Evolutionary conservation across 2,888 invertebrate genomes (phyloP).

Genomic region (Epinotia nisella): DNA sequence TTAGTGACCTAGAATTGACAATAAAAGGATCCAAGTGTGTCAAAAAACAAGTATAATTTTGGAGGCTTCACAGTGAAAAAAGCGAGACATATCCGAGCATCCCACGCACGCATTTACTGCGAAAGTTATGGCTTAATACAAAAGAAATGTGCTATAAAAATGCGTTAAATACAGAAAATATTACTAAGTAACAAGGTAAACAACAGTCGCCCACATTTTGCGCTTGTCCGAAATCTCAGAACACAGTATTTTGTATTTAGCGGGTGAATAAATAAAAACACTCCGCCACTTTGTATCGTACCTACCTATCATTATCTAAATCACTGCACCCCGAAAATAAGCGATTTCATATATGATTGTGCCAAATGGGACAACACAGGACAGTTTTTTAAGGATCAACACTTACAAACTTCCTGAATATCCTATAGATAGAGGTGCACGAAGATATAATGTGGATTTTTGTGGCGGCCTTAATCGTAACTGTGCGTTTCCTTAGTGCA

Average conservation of each 20-base stretch:
- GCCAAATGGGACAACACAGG: background rate
- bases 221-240: slow-evolving; percentile 12
- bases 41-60: slow-evolving; percentile 23
- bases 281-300: background rate
- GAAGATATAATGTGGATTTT: slow-evolving; percentile 47
- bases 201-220: slow-evolving; percentile 50
- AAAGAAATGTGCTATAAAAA: slow-evolving; percentile 54
- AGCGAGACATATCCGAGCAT: slow-evolving; percentile 20
- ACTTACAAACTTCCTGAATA: slow-evolving; percentile 22
- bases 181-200: slow-evolving; percentile 60
- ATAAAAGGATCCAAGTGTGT: slow-evolving; percentile 14
- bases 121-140: slow-evolving; percentile 61
- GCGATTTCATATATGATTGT: background rate
- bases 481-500: slow-evolving; percentile 45
- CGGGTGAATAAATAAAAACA: background rate
- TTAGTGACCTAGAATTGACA: background rate
- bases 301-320: background rate
- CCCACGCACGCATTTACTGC: slow-evolving; percentile 55
- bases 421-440: background rate
- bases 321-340: background rate
- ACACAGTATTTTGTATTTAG: background rate
- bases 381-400: background rate
- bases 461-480: slow-evolving; percentile 50
- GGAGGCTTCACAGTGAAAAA: slow-evolving; percentile 1
- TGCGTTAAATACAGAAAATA: slow-evolving; percentile 54